These are phyloP conservation scores for Aelia acuminata DNA, from an alignment of 2,888 invertebrate species.

Conservation along the genomic window DNA sequence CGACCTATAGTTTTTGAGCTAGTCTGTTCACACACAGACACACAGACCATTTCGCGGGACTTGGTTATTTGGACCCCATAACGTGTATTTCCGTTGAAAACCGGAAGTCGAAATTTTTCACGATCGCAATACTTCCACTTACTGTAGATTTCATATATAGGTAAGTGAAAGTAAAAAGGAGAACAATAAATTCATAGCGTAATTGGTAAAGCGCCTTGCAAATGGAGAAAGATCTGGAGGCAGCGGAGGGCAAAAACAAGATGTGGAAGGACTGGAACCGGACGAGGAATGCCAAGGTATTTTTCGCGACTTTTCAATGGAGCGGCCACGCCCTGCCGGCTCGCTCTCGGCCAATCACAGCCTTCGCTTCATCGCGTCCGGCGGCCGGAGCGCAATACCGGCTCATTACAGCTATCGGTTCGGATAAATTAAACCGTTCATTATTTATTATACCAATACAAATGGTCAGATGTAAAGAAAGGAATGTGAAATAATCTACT, in stretches of 20 bases:
- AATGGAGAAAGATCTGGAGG: background rate
- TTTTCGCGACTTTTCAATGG: conserved; percentile 44
- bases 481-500: background rate
- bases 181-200: too few relatives aligned
- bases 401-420: background rate
- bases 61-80: too few relatives aligned
- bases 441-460: background rate
- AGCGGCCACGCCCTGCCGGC: conserved; percentile 31
- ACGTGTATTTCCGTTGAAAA: too few relatives aligned
- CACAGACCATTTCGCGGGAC: too few relatives aligned
- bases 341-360: background rate
- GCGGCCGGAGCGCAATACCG: background rate
- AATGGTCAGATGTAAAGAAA: background rate
- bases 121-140: too few relatives aligned
- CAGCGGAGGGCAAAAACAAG: conserved; percentile 4
- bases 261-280: background rate
- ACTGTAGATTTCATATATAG: too few relatives aligned
- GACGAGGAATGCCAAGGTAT: conserved; percentile 40
- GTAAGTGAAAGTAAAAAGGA: too few relatives aligned
- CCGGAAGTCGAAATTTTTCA: too few relatives aligned
- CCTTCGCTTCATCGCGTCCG: background rate
- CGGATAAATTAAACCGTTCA: background rate
- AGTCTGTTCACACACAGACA: too few relatives aligned
- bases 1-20: too few relatives aligned
- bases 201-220: too few relatives aligned